Conservation (phyloP, 2,113 vertebrate species). For the Sprattus sprattus region DNA sequence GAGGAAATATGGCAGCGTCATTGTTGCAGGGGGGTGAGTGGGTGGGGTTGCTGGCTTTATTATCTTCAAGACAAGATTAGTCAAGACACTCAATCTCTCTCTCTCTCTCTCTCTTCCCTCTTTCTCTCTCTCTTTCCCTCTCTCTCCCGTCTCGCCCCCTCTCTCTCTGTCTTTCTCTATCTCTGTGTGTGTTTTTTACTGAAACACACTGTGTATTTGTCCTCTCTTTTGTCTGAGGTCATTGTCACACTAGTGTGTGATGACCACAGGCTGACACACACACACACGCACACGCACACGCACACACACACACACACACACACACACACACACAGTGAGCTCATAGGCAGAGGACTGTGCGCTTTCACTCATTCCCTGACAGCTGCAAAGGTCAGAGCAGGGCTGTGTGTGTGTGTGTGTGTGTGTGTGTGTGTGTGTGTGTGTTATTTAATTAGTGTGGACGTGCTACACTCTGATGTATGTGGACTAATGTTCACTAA, state of each 20-base stretch:
- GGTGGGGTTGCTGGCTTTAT: neutral
- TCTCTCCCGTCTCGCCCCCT: too few relatives aligned
- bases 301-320: conserved; percentile 7
- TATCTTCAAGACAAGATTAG: conserved; percentile 6
- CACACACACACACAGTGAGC: conserved; percentile 23
- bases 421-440: conserved; percentile 5
- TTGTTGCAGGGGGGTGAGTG: neutral
- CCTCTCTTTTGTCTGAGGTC: conserved; percentile 24
- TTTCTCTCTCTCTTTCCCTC: neutral
- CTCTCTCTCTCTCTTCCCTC: neutral
- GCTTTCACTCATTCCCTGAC: conserved; percentile 25
- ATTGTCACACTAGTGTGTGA: conserved; percentile 26
- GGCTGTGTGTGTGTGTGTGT: conserved; percentile 21
- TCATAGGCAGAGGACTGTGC: conserved; percentile 38
- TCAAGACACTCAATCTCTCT: neutral
- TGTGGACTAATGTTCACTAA: neutral
- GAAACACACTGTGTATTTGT: neutral
- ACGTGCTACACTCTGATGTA: neutral
- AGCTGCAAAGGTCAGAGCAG: conserved; percentile 36
- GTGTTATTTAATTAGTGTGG: neutral
- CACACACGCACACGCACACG: neutral
- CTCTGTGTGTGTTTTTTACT: neutral
- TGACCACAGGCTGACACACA: conserved; percentile 13
- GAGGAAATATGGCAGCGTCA: conserved; percentile 5
- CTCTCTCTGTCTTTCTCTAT: too few relatives aligned